Conservation (phyloP, 30 jellyfish, hydroid and myxozoan genomes). For the Turritopsis rubra region DNA sequence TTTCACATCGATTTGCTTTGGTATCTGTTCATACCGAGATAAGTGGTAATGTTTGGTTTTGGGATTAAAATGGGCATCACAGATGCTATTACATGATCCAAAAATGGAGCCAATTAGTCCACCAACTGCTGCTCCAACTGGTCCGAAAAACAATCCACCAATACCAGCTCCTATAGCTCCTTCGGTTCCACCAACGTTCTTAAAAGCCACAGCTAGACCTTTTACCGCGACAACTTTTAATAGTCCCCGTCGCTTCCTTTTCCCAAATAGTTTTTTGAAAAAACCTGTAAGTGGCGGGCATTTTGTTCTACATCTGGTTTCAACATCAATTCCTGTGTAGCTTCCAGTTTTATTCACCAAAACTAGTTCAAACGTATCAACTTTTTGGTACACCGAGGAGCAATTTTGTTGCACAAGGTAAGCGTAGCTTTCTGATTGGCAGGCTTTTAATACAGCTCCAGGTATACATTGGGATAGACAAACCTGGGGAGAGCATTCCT, state of each 20-base stretch:
- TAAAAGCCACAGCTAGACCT: conserved; percentile 28
- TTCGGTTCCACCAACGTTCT: conserved; percentile 34
- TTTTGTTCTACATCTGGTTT: conserved; percentile 26
- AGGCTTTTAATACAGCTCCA: conserved; percentile 31
- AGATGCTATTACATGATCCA: conserved; percentile 46
- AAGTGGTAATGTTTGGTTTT: conserved; percentile 9
- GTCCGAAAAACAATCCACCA: conserved; percentile 43
- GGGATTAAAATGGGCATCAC: conserved; percentile 31
- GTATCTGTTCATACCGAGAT: conserved; percentile 20
- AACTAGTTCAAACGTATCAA: conserved; percentile 13
- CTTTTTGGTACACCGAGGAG: conserved; percentile 19
- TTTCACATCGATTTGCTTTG: conserved; percentile 24
- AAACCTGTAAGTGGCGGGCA: conserved; percentile 72
- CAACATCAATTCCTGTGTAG: conserved; percentile 7
- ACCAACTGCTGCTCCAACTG: conserved; percentile 46
- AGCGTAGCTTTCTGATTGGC: conserved; percentile 34
- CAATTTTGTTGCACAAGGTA: conserved; percentile 25
- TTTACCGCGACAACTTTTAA: not conserved
- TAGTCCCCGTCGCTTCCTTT: conserved; percentile 39
- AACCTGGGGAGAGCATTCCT: conserved; percentile 43
- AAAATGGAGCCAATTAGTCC: conserved; percentile 50
- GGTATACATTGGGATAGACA: conserved; percentile 52
- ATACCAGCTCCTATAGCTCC: conserved; percentile 47
- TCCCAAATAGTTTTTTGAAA: conserved; percentile 43
- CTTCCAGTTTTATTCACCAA: conserved; percentile 11